Evolutionary conservation across 2,888 invertebrate species (phyloP), one percentile per base, ranked within the genome.

Genomic region (Xestobium rufovillosum): DNA sequence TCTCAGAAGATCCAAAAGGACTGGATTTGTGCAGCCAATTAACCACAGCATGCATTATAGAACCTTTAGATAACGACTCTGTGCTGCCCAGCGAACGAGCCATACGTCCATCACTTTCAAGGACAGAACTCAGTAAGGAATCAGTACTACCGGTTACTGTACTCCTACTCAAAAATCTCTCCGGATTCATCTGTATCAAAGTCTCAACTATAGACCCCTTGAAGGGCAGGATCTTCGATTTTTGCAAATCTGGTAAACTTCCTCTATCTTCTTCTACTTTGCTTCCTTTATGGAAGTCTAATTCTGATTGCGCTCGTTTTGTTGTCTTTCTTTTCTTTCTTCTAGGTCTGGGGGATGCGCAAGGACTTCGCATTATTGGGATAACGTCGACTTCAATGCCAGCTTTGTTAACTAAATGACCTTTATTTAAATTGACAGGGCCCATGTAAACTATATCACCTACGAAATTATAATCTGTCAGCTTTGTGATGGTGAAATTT

Each of bases 331-430:
- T 34, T 39, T 49, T 53, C 47, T 55, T 57, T 43, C 46, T 52
- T 28, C 36, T 31, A 3, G 52, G 55, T 45, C 51, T 53, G 4
- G 65, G 66, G 3, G 65, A 63, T 34, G 59, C 50, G 45, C 58
- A 59, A n/a, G 65, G 66, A 47, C 65, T 66, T 50, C 56, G 55
- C 59, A 59, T 64, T 29, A 65, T 65, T 3, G 63, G 61, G 16
- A 67, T 66, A 12, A 71, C 60, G 35, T 68, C 66, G 10, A 70
- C 61, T 48, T 68, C 66, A 10, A 72, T 47, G 17, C 66, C 66
- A 19, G 66, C 65, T 56, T 80, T 70, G 43, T 81, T 81, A 31
- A 82, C 71, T 66, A 78, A 53, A 47, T 58, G 52, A 57, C 61
- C 60, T 66, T 62, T 64, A 55, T 67, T 67, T 58, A 67, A 61